Base-by-base conservation (phyloP, 2,113 vertebrate species). In the Chaetorhynchus papuensis region DNA sequence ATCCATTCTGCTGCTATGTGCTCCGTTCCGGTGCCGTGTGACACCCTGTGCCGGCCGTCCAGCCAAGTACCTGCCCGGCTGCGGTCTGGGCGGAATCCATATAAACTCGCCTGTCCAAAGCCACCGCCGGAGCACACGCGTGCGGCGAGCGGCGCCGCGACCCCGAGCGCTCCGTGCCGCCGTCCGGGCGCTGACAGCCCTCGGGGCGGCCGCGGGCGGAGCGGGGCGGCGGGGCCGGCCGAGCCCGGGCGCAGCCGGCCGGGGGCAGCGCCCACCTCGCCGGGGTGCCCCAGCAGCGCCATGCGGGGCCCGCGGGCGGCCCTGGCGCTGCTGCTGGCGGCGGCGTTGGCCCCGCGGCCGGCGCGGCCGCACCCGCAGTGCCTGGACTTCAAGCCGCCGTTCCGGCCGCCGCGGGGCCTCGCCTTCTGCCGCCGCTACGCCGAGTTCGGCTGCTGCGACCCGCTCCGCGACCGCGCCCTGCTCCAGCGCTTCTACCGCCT, bases 361-460 rank as follows among this genome's bases (percentile, higher is more conserved):
- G 98, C 82, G 17, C 89, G 69, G 45, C 86, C 89, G 45, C 99
- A 99, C 95, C 99, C 99, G 24, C 99, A 99, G 95, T 99, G 99
- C 96, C 91, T 99, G 98, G 99, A 99, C 95, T 99, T 99, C 92
- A 99, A 99, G 95, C 99, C 99, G 44, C 99, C 99, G n/a, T 99
- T 99, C 96, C 97, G 98, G 87, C 98, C 99, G 50, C 97, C 95
- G 57, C 87, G 89, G 75, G 97, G 98, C 93, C 98, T 99, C 75
- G 83, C 96, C 81, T 99, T 99, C 91, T 99, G 99, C 97, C 89
- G 97, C 6, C 98, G 98, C 97, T 99, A 99, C 97, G 97, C 97
- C 57, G 96, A 98, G 63, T 99, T 99, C 69, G 99, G 99, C 96
- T 99, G 99, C 98, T 99, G 99, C 87, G 98, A 99, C 22, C 88